Conservation (phyloP, 2,888 invertebrate genomes). For the Anthrax anthrax region DNA sequence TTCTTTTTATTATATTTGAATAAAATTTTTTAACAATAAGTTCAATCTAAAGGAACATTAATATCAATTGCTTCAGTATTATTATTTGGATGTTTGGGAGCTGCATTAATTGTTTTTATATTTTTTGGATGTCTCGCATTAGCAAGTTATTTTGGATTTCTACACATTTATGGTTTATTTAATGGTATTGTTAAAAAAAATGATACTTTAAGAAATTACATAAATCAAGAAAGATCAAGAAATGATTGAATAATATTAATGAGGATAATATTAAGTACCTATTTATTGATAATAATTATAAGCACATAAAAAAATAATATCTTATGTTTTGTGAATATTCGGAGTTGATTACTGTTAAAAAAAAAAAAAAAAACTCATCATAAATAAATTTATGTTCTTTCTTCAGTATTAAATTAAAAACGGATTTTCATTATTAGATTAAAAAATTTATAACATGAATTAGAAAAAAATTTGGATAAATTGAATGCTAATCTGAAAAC, state of each 20-base stretch:
- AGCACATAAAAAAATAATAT: no score
- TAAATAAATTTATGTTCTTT: no score
- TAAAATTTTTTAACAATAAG: neutral
- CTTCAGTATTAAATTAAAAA: no score
- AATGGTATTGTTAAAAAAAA: constrained; percentile 17
- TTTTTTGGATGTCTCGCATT: constrained; percentile 20
- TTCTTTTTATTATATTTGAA: no score
- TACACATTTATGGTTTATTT: constrained; percentile 23
- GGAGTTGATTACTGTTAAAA: no score
- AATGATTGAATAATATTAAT: neutral
- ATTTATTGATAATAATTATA: constrained; percentile 2
- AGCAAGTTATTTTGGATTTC: constrained; percentile 27
- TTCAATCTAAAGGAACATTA: constrained; percentile 22
- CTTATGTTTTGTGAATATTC: no score
- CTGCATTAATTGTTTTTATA: constrained; percentile 19
- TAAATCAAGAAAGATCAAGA: constrained; percentile 13
- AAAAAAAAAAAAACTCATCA: no score
- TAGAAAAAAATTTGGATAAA: no score
- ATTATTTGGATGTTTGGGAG: constrained; percentile 25
- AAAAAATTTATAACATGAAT: no score
- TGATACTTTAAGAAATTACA: constrained; percentile 15
- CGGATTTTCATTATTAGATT: no score
- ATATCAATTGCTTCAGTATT: constrained; percentile 27
- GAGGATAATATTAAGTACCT: neutral
- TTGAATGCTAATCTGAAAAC: no score